phyloP scores from a whole-genome alignment of 53 echinoderm and acorn worm genomes.

The Actinopyga echinites region DNA sequence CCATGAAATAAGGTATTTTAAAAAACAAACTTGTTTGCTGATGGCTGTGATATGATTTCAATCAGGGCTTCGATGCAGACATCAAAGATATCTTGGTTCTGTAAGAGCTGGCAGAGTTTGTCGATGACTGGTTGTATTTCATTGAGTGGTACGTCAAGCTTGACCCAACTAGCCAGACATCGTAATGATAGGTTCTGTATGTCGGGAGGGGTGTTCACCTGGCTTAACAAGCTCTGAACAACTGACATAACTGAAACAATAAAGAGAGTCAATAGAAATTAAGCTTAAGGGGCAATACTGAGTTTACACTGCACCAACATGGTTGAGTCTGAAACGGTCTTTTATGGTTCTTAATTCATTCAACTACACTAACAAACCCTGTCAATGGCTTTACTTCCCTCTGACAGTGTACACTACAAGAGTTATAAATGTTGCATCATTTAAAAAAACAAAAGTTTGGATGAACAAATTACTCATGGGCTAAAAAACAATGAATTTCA shows the following conservation, averaged over 20 bases:
- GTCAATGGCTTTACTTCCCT: too few relatives aligned
- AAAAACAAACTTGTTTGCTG: conserved; percentile 96
- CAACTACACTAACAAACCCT: too few relatives aligned
- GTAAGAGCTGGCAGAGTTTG: conserved; percentile 79
- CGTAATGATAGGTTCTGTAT: conserved; percentile 86
- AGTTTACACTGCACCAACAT: too few relatives aligned
- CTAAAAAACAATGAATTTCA: too few relatives aligned
- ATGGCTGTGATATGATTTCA: conserved; percentile 79
- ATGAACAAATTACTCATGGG: too few relatives aligned
- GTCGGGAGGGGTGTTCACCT: conserved; percentile 74
- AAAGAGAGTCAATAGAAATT: too few relatives aligned
- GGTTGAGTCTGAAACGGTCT: too few relatives aligned
- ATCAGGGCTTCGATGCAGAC: conserved; percentile 85
- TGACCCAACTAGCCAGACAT: conserved; percentile 97
- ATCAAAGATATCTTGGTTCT: conserved; percentile 85
- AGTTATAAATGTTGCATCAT: too few relatives aligned
- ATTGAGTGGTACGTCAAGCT: conserved; percentile 79
- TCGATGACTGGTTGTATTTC: conserved; percentile 84
- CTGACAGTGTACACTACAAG: too few relatives aligned
- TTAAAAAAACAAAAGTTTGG: too few relatives aligned
- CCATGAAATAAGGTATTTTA: neutral
- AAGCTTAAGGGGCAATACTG: too few relatives aligned
- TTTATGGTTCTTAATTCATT: too few relatives aligned
- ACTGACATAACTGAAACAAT: conserved; percentile 74
- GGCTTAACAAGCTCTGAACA: conserved; percentile 74